A percentile compares a stretch with the other conserved stretches of the same genome.
Evolutionary conservation across 2,113 vertebrate genomes (phyloP).

Genomic region (Dromiciops gliroides): DNA sequence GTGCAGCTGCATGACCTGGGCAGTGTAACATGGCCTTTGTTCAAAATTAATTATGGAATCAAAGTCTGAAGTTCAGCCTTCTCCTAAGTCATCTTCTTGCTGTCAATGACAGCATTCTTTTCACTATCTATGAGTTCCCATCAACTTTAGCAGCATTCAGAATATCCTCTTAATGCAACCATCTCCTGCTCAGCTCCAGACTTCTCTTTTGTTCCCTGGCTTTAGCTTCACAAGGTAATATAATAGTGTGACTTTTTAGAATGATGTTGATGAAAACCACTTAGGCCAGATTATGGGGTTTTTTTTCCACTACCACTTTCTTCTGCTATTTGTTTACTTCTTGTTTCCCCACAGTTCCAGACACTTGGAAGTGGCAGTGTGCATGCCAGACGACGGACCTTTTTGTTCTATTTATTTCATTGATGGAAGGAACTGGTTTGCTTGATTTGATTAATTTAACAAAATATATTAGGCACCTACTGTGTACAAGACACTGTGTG

Average conservation of each 20-base stretch:
- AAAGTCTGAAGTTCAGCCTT: neutral
- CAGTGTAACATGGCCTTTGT: neutral
- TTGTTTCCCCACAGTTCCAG: constrained; percentile 14
- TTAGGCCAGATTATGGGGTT: neutral
- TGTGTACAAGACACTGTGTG: neutral
- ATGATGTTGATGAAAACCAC: neutral
- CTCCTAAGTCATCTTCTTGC: neutral
- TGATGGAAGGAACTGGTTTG: neutral
- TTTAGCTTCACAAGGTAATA: neutral
- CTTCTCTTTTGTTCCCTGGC: neutral
- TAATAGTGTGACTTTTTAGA: neutral
- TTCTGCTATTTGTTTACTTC: constrained; percentile 1
- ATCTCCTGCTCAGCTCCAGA: neutral
- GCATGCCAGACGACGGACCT: neutral
- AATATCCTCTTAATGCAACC: neutral
- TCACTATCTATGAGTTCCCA: constrained; percentile 7
- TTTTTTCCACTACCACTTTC: neutral
- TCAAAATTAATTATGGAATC: neutral
- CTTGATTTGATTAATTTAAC: neutral
- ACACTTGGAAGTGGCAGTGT: neutral
- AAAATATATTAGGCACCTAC: neutral
- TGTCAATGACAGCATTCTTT: neutral
- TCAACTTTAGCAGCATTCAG: neutral
- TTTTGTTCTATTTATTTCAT: constrained; percentile 13
- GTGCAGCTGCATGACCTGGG: neutral